phyloP scores from a whole-genome alignment of 1,140 invertebrate species.

The Euwallacea similis region DNA sequence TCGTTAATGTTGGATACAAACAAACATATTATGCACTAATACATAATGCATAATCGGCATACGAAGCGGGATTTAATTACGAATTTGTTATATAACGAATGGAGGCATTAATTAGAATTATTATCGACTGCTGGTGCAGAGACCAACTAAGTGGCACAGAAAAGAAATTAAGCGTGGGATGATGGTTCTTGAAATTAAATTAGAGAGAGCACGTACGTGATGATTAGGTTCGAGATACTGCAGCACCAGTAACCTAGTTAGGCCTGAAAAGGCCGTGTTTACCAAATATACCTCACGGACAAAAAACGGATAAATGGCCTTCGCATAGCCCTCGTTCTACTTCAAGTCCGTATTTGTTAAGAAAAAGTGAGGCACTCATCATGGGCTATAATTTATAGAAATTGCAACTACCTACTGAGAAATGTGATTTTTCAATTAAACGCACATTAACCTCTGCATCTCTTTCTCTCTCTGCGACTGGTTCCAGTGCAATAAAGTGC shows the following conservation, averaged over 20 bases:
- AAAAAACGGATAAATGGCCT: background rate
- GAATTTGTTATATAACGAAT: background rate
- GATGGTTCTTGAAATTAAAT: conserved; percentile 1
- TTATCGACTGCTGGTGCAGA: background rate
- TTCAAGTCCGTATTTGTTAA: too few relatives aligned
- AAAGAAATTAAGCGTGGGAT: background rate
- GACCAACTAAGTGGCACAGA: background rate
- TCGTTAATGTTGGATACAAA: too few relatives aligned
- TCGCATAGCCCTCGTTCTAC: background rate
- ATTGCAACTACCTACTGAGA: background rate
- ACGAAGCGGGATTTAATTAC: background rate
- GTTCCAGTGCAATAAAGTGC: background rate
- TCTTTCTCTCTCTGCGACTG: background rate
- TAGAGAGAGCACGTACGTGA: background rate
- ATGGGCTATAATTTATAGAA: background rate
- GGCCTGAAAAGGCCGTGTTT: background rate
- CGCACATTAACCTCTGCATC: background rate
- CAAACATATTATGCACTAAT: too few relatives aligned
- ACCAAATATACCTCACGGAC: background rate
- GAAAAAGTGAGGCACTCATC: too few relatives aligned
- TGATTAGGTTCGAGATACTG: background rate
- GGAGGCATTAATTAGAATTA: background rate
- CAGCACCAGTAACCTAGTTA: background rate
- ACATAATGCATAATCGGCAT: too few relatives aligned
- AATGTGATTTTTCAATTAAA: conserved; percentile 1